Conservation (phyloP, 2,113 vertebrate species). For the Pyxicephalus adspersus region DNA sequence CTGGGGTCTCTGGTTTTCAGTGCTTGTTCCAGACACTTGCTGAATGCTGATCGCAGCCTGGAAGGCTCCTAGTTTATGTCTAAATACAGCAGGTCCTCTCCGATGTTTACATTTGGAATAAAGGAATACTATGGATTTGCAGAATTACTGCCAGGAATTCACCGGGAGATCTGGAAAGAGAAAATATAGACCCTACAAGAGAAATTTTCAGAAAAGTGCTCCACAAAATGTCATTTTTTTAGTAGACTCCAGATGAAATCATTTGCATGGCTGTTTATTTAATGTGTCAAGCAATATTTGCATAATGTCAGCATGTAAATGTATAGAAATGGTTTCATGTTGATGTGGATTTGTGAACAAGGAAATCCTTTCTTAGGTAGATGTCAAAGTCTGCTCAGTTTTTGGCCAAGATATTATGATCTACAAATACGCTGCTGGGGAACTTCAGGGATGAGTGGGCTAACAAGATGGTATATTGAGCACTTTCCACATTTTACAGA, state of each 20-base stretch:
- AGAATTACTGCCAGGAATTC: constrained; percentile 5
- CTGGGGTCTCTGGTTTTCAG: background rate
- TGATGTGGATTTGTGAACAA: background rate
- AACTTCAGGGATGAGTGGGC: no score
- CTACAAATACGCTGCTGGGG: no score
- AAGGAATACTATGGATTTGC: background rate
- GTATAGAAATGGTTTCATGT: no score
- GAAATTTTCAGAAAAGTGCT: background rate
- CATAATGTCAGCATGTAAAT: constrained; percentile 2
- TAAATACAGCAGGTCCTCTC: background rate
- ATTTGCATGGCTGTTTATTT: background rate
- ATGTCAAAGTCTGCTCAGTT: no score
- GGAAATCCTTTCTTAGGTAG: background rate
- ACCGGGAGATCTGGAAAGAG: no score
- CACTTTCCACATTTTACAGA: no score
- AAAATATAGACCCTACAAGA: background rate
- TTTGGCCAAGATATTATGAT: no score
- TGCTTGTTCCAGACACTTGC: background rate
- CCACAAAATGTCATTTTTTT: background rate
- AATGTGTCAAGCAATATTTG: background rate
- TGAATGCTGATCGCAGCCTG: background rate
- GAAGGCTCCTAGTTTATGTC: background rate
- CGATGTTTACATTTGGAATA: constrained; percentile 17
- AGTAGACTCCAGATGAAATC: background rate
- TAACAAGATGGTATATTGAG: no score